Evolutionary conservation across 2,888 invertebrate species (phyloP).

Genomic region (Agrypnus murinus): DNA sequence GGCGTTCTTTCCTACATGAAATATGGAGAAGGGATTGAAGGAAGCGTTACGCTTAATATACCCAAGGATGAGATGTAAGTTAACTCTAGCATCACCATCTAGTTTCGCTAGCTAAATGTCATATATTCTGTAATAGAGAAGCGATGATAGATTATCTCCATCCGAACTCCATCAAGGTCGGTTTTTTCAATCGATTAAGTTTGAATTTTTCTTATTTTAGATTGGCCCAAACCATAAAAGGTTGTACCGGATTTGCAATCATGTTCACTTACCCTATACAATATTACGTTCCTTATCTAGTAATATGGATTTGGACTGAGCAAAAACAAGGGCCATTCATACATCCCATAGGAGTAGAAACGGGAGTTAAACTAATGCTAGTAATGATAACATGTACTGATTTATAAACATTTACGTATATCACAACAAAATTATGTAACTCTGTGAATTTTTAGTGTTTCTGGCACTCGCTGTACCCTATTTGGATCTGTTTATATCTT

Average conservation of each 20-base stretch:
- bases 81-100: too few species aligned
- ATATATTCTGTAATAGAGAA: too few species aligned
- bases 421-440: too few species aligned
- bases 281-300: slow-evolving; percentile 94
- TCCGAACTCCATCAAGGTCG: too few species aligned
- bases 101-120: too few species aligned
- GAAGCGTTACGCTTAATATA: slow-evolving; percentile 92
- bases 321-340: slow-evolving; percentile 74
- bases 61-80: slow-evolving; percentile 64
- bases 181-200: not conserved
- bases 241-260: slow-evolving; percentile 90
- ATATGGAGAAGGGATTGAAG: slow-evolving; percentile 87
- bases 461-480: slow-evolving; percentile 91
- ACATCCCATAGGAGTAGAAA: slow-evolving; percentile 78
- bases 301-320: slow-evolving; percentile 86
- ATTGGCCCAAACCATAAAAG: slow-evolving; percentile 85
- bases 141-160: too few species aligned
- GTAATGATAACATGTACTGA: slow-evolving; percentile 92
- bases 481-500: slow-evolving; percentile 89
- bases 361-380: slow-evolving; percentile 80
- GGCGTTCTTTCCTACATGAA: slow-evolving; percentile 93
- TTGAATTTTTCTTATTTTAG: slow-evolving; percentile 73
- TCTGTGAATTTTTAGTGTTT: slow-evolving; percentile 75
- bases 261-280: slow-evolving; percentile 94
- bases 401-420: slow-evolving; percentile 61